These are phyloP conservation scores for Bombus vancouverensis DNA, from an alignment of 1,140 invertebrate genomes.

Conservation along the genomic window DNA sequence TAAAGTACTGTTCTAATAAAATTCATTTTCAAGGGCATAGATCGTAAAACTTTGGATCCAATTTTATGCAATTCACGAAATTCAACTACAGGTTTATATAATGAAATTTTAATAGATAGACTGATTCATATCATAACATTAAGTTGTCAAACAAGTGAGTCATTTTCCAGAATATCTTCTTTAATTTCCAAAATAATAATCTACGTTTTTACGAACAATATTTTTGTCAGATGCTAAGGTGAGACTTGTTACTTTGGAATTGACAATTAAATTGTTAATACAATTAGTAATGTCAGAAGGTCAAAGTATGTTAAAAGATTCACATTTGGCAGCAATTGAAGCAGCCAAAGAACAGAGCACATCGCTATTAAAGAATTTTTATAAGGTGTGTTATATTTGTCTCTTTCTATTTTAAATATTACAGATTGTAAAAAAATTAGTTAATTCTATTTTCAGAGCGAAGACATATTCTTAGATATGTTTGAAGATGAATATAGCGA, in stretches of 20 bases:
- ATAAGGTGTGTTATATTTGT: conserved; percentile 86
- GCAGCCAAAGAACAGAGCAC: conserved; percentile 93
- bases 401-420: neutral
- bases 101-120: conserved; percentile 89
- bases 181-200: neutral
- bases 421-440: conserved; percentile 31
- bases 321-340: conserved; percentile 86
- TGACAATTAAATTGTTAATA: conserved; percentile 91
- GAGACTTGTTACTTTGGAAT: conserved; percentile 95
- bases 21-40: conserved; percentile 85
- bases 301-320: conserved; percentile 81
- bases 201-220: conserved; percentile 26
- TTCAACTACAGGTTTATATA: conserved; percentile 85
- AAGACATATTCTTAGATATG: conserved; percentile 99
- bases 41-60: conserved; percentile 88
- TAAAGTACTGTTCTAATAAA: conserved; percentile 28
- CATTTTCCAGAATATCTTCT: conserved; percentile 19
- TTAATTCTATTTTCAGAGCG: conserved; percentile 85
- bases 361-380: conserved; percentile 94
- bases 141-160: conserved; percentile 91
- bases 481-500: conserved; percentile 99
- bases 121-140: conserved; percentile 90
- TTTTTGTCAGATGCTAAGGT: conserved; percentile 87
- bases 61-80: conserved; percentile 83
- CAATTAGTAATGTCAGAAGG: conserved; percentile 83